These are phyloP conservation scores for Tetragonula clypearis DNA, from an alignment of 1,140 invertebrate species.

Conservation along the genomic window DNA sequence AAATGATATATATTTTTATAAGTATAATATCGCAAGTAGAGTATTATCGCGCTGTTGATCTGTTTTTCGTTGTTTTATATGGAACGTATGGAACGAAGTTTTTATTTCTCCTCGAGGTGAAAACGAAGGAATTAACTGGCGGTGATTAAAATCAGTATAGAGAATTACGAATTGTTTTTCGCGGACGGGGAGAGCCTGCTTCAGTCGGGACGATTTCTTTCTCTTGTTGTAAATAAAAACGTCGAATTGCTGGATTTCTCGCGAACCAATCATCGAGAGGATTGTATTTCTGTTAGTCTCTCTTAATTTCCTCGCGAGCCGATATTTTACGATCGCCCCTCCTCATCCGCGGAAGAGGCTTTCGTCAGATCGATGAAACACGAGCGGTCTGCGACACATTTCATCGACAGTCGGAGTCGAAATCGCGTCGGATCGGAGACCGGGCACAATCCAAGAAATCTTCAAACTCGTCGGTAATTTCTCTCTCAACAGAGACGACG, in stretches of 20 bases:
- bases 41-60: conserved; percentile 43
- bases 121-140: background rate
- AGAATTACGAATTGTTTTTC: conserved; percentile 20
- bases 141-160: background rate
- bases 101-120: conserved; percentile 30
- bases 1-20: conserved; percentile 41
- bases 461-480: conserved; percentile 1
- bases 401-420: background rate
- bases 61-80: conserved; percentile 40
- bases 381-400: conserved; percentile 14
- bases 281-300: background rate
- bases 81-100: background rate
- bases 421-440: background rate
- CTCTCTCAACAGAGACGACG: background rate
- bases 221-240: conserved; percentile 18
- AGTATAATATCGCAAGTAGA: conserved; percentile 27
- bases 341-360: background rate
- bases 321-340: conserved; percentile 1
- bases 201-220: no score
- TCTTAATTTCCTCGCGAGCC: background rate
- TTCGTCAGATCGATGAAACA: conserved; percentile 6
- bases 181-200: no score
- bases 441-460: background rate
- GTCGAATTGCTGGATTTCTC: background rate
- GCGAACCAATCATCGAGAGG: background rate